A percentile compares a stretch with the other conserved stretches of the same genome.
phyloP scores from a whole-genome alignment of 2,113 vertebrate species.

The Cyphomyrus plagiostoma region DNA sequence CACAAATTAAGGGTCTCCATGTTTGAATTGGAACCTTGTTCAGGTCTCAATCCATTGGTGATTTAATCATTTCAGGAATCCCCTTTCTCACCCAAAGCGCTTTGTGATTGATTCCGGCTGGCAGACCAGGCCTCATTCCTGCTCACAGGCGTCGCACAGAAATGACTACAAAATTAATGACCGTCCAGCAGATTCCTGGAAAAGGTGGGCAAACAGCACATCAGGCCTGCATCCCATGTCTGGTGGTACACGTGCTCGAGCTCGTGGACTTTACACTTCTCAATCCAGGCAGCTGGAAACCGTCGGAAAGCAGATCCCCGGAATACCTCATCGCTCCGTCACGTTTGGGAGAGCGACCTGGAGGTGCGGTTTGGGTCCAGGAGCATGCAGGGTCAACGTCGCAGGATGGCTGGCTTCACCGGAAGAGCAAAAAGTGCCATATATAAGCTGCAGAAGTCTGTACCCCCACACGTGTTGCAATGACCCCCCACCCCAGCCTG shows the following conservation, averaged over 20 bases:
- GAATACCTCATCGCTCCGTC: not conserved
- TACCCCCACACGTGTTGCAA: not conserved
- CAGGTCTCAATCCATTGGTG: conserved; percentile 13
- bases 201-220: not conserved
- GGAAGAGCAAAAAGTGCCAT: not conserved
- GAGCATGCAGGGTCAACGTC: not conserved
- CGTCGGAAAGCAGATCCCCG: not conserved
- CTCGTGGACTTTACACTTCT: not conserved
- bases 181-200: not conserved
- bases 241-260: not conserved
- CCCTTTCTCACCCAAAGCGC: conserved; percentile 15
- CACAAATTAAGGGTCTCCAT: not conserved
- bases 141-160: not conserved
- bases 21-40: conserved; percentile 18
- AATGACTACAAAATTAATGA: conserved; percentile 18
- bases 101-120: conserved; percentile 13
- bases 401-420: too few species aligned
- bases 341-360: not conserved
- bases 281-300: not conserved
- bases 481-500: not conserved
- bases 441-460: not conserved
- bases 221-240: not conserved
- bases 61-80: conserved; percentile 27
- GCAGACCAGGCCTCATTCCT: conserved; percentile 8
- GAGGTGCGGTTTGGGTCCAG: not conserved